Conservation (phyloP, 1,140 invertebrate genomes). For the Colletes latitarsis region DNA sequence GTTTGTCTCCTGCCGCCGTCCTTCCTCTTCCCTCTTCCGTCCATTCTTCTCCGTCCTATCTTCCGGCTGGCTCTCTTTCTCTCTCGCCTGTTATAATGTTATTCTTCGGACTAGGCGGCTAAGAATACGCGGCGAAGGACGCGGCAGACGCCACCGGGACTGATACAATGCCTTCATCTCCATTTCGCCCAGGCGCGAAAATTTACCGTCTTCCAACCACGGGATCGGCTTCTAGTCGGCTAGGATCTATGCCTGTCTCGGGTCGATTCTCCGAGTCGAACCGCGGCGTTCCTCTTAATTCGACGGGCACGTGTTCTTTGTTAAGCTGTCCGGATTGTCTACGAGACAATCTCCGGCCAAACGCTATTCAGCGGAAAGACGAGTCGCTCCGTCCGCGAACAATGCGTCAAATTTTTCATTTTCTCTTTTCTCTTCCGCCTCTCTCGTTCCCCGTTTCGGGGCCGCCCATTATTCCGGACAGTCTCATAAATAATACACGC, state of each 20-base stretch:
- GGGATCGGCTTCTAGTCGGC: background rate
- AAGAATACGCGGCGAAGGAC: conserved; percentile 65
- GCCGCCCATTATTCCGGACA: conserved; percentile 8
- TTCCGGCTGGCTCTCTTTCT: conserved; percentile 17
- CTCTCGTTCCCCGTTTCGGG: background rate
- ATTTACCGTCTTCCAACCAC: conserved; percentile 56
- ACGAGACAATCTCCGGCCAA: conserved; percentile 16
- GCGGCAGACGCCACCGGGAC: conserved; percentile 18
- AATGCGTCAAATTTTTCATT: conserved; percentile 27
- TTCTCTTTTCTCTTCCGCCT: too few species aligned
- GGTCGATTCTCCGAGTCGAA: background rate
- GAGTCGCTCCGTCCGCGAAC: background rate
- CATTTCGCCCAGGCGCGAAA: conserved; percentile 68
- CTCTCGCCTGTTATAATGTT: conserved; percentile 61
- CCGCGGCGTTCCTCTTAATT: conserved; percentile 29
- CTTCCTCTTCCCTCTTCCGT: conserved; percentile 50
- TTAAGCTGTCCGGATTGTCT: conserved; percentile 20
- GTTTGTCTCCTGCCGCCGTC: conserved; percentile 72
- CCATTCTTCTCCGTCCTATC: background rate
- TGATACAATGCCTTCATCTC: conserved; percentile 65
- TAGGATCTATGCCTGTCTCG: background rate
- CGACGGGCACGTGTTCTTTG: conserved; percentile 30
- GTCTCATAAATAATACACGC: conserved; percentile 11
- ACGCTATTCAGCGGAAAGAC: background rate
- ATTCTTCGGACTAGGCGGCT: conserved; percentile 64